Evolutionary conservation across 2,113 vertebrate genomes (phyloP).

Genomic region (Lontra canadensis): DNA sequence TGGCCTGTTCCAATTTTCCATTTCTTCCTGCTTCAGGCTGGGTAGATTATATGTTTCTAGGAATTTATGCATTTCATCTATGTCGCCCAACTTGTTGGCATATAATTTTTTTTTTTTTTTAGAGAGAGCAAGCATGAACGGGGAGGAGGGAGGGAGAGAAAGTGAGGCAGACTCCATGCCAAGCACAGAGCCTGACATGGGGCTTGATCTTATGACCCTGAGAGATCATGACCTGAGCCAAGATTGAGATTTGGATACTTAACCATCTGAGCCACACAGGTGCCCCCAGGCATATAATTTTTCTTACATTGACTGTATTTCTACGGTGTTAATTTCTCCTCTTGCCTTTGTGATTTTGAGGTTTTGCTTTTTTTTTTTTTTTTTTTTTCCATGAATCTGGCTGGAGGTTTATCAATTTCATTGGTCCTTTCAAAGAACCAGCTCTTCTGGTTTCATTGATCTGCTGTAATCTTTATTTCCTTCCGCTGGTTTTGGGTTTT

Average conservation of each 20-base stretch:
- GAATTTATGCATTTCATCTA: background rate
- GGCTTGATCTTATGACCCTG: background rate
- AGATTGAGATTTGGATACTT: background rate
- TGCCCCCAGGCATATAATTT: background rate
- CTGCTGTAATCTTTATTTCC: background rate
- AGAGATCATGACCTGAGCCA: background rate
- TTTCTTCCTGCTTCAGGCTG: background rate
- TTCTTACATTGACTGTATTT: background rate
- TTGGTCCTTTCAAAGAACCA: background rate
- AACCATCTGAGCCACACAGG: background rate
- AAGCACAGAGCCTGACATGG: background rate
- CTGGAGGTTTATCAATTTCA: background rate
- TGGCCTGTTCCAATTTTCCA: background rate
- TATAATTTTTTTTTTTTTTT: background rate
- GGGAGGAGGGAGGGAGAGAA: background rate
- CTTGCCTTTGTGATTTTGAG: background rate
- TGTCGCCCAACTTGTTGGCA: background rate
- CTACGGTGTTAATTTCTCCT: background rate
- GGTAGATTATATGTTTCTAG: background rate
- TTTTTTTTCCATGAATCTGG: background rate
- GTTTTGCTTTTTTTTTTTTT: background rate
- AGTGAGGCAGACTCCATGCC: background rate
- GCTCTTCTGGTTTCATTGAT: background rate
- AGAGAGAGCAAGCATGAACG: background rate
- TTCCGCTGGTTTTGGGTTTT: background rate